Evolutionary conservation across 2,888 invertebrate species (phyloP).

Genomic region (Melitaea athalia): DNA sequence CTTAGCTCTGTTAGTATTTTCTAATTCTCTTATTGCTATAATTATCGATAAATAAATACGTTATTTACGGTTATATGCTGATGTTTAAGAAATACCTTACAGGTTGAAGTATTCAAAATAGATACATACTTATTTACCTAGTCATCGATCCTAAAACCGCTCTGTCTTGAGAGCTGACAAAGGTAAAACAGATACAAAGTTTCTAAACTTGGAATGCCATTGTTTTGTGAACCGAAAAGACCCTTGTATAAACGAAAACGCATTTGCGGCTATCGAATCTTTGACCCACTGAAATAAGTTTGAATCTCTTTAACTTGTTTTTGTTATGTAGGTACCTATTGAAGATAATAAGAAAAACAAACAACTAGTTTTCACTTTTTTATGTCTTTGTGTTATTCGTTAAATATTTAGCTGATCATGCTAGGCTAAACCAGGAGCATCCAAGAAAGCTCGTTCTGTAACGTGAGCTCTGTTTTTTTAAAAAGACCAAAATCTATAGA

Average conservation of each 20-base stretch:
- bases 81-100: neutral
- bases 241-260: slow-evolving; percentile 63
- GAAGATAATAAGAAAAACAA: neutral
- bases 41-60: too few species aligned
- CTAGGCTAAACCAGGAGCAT: too few species aligned
- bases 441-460: too few species aligned
- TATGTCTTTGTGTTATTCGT: too few species aligned
- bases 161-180: slow-evolving; percentile 52
- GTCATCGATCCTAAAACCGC: slow-evolving; percentile 18
- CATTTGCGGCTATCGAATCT: slow-evolving; percentile 65
- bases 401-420: too few species aligned
- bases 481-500: too few species aligned
- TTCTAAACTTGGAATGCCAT: slow-evolving; percentile 65
- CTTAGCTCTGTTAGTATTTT: too few species aligned
- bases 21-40: too few species aligned
- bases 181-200: slow-evolving; percentile 59
- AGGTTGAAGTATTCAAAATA: neutral
- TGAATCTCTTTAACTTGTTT: slow-evolving; percentile 46
- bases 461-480: too few species aligned
- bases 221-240: slow-evolving; percentile 52
- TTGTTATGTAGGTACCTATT: slow-evolving; percentile 20
- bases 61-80: too few species aligned
- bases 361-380: too few species aligned
- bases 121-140: slow-evolving; percentile 6
- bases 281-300: slow-evolving; percentile 51